phyloP scores from a whole-genome alignment of 2,888 invertebrate genomes.

The Terebella lapidaria region DNA sequence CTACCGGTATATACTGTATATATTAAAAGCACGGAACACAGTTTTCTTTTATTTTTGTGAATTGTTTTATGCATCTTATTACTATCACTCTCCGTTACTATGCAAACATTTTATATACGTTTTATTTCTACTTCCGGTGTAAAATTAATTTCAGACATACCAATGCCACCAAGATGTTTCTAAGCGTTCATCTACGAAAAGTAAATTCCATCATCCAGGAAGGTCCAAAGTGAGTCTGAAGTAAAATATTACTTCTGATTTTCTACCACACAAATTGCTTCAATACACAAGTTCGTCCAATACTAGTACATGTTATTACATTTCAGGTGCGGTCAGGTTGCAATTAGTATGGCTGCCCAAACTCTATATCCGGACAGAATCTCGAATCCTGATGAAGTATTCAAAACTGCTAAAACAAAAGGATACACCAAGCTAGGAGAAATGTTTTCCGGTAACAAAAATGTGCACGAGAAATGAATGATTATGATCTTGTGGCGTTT shows the following conservation, averaged over 20 bases:
- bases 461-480: too few species aligned
- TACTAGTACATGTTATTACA: not conserved
- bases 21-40: too few species aligned
- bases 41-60: too few species aligned
- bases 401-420: not conserved
- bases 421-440: not conserved
- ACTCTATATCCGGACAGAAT: not conserved
- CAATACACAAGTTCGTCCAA: too few species aligned
- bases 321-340: not conserved
- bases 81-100: not conserved
- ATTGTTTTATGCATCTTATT: too few species aligned
- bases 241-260: not conserved
- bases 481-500: too few species aligned
- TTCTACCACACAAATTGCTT: not conserved
- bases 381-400: not conserved
- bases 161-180: too few species aligned
- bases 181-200: too few species aligned
- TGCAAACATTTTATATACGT: not conserved
- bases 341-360: not conserved
- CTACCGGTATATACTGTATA: too few species aligned
- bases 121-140: not conserved
- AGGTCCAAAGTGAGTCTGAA: not conserved
- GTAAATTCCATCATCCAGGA: not conserved
- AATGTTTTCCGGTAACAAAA: constrained; percentile 3
- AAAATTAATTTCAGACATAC: too few species aligned